Conservation (phyloP, 2,113 vertebrate genomes). For the Hemiscyllium ocellatum region DNA sequence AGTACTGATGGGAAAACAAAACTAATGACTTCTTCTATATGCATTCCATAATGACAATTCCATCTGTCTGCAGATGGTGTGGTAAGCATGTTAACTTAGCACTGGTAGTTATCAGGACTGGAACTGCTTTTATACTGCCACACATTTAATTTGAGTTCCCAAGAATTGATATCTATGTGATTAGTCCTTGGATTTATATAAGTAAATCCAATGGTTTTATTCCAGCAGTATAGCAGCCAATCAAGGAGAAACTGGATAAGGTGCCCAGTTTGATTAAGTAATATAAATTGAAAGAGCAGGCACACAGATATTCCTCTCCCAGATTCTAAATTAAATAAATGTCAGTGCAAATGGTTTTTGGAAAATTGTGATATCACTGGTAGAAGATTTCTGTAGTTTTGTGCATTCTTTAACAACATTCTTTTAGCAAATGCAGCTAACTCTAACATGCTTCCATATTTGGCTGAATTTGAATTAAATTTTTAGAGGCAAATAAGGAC, state of each 20-base stretch:
- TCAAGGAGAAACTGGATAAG: background rate
- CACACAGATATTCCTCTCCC: background rate
- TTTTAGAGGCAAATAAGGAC: background rate
- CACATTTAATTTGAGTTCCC: background rate
- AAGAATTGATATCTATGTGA: constrained; percentile 5
- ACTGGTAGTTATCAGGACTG: background rate
- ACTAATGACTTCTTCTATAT: background rate
- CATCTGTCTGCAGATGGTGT: background rate
- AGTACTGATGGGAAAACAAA: background rate
- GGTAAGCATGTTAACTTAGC: background rate
- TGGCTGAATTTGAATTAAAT: background rate
- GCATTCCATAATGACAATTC: background rate
- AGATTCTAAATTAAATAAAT: background rate
- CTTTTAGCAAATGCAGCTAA: background rate
- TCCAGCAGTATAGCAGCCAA: no score
- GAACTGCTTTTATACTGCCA: background rate
- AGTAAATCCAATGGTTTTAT: background rate
- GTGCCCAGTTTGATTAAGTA: background rate
- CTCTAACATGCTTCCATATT: background rate
- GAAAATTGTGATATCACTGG: background rate
- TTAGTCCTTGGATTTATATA: background rate
- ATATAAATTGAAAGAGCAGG: background rate
- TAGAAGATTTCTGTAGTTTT: background rate
- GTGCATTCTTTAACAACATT: background rate
- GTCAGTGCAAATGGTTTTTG: background rate